phyloP scores from a whole-genome alignment of 2,888 invertebrate genomes.

The Drosophila macrospina region DNA sequence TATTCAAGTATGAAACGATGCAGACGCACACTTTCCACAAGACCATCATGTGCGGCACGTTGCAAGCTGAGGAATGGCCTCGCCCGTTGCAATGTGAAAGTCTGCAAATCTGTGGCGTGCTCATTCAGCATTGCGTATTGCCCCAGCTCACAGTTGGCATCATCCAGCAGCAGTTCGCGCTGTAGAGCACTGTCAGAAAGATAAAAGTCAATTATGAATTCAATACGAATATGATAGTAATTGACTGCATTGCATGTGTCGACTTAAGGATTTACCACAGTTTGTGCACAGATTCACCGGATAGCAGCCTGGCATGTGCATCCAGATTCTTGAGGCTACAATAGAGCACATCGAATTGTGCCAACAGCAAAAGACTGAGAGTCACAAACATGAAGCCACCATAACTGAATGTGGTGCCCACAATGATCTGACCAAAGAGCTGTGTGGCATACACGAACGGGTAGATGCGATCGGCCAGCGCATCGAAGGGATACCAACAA shows the following conservation, averaged over 20 bases:
- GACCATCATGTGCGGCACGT: constrained; percentile 44
- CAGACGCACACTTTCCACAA: constrained; percentile 81
- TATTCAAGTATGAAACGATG: constrained; percentile 83
- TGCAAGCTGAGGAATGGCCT: constrained; percentile 4
- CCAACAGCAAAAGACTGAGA: constrained; percentile 71
- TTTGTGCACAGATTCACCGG: constrained; percentile 47
- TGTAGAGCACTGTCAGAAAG: constrained; percentile 44
- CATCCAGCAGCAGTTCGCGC: constrained; percentile 36
- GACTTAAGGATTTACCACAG: too few species aligned
- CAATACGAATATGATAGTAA: too few species aligned
- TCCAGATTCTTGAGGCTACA: constrained; percentile 84
- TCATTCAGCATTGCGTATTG: constrained; percentile 76
- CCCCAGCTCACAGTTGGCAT: constrained; percentile 67
- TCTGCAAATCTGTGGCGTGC: constrained; percentile 60
- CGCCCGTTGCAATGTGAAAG: constrained; percentile 8
- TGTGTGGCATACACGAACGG: constrained; percentile 73
- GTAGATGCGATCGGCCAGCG: constrained; percentile 66
- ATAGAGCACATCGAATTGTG: constrained; percentile 83
- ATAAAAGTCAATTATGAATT: too few species aligned
- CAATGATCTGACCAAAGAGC: constrained; percentile 76
- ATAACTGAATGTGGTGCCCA: constrained; percentile 67
- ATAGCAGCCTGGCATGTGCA: constrained; percentile 69
- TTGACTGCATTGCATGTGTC: too few species aligned
- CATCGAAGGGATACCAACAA: constrained; percentile 84
- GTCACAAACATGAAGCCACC: constrained; percentile 83